phyloP scores from a whole-genome alignment of 2,797 vertebrate genomes.

The Kryptopterus vitreolus region DNA sequence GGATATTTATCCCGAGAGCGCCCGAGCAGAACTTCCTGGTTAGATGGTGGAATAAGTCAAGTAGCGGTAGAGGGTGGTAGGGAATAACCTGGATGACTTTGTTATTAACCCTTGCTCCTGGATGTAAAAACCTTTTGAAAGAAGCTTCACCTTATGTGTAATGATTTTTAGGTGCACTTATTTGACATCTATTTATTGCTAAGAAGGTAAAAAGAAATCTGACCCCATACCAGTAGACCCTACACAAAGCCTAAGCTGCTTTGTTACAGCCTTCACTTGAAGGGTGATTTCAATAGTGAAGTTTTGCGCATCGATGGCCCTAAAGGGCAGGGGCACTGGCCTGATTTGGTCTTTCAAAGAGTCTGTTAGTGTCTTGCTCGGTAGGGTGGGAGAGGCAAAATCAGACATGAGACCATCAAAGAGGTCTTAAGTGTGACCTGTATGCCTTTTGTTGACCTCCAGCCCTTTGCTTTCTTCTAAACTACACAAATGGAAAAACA shows the following conservation, averaged over 20 bases:
- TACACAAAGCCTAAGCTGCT: constrained; percentile 5
- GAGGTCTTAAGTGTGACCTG: constrained; percentile 30
- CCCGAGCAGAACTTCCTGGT: too few relatives aligned
- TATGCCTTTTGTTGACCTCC: constrained; percentile 37
- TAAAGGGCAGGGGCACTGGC: constrained; percentile 15
- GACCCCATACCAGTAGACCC: neutral
- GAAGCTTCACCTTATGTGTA: neutral
- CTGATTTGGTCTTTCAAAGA: constrained; percentile 23
- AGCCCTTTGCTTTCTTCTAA: neutral
- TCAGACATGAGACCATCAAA: constrained; percentile 33
- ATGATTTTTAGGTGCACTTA: neutral
- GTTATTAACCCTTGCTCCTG: neutral
- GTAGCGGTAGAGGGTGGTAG: too few relatives aligned
- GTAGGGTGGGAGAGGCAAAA: constrained; percentile 18
- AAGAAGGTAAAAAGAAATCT: neutral
- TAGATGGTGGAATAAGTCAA: too few relatives aligned
- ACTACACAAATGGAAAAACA: neutral
- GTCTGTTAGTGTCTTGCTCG: constrained; percentile 12
- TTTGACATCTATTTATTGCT: neutral
- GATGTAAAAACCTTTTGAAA: neutral
- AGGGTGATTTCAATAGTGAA: constrained; percentile 16
- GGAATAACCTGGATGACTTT: neutral
- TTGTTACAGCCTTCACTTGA: constrained; percentile 18
- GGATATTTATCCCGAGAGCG: too few relatives aligned
- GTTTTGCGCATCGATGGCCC: constrained; percentile 13